Evolutionary conservation across 2,888 invertebrate genomes (phyloP), one percentile per base, ranked within the genome.

Genomic region (Blastobasis adustella): DNA sequence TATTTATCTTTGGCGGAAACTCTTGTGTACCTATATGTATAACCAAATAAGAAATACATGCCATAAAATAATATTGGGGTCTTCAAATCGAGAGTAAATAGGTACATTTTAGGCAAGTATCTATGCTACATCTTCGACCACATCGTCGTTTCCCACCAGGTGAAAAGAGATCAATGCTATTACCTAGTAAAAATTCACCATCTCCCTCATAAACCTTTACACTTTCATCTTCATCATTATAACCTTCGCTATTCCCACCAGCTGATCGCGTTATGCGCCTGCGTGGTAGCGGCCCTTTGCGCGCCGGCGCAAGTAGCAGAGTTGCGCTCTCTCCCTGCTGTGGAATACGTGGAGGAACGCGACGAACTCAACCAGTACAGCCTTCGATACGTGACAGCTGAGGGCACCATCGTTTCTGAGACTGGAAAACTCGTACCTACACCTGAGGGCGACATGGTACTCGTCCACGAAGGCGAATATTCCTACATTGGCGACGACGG

Each of bases 361-460:
- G 77, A 76, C 39, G 68, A 72, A 43, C 62, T 60, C 23, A 74
- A 75, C 0, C 76, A 77, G 56, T 78, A 69, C 54, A 59, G 67
- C 1, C 61, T 77, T 4, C 67, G 71, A 36, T 79, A 76, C 59
- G 66, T 73, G 42, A 76, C 76, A 4, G 76, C 73, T 42, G 75
- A 78, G 51, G 76, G 76, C 6, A 76, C 68, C 36, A 56, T 71
- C 1, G 71, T 76, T 5, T 56, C 56, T 0, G 72, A 76, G 55
- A 63, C 66, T 7, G 77, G 75, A 8, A 61, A 56, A 5, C 65
- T 77, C 8, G 63, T 76, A 9, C 71, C 67, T 6, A 64, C 59
- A 36, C 53, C 65, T n/a, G 65, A 69, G 10, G 69, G 73, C 6
- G 71, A 60, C 36, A 55, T 58, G 7, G 73, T 73, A 0, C 65